Evolutionary conservation across 2,113 vertebrate genomes (phyloP), one percentile per base, ranked within the genome.

Genomic region (Sialia sialis): DNA sequence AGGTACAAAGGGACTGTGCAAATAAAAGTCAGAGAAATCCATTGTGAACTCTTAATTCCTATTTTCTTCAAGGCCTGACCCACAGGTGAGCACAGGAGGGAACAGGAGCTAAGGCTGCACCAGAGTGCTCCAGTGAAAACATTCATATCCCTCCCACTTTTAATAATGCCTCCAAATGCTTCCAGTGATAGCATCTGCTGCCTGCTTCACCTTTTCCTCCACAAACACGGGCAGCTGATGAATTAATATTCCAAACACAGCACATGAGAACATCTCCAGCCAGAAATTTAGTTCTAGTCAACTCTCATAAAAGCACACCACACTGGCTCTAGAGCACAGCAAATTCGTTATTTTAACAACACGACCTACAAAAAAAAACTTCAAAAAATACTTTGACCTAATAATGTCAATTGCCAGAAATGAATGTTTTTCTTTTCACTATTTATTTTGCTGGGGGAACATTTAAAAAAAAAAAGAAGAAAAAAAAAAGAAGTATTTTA

Each of bases 361-460:
- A 74, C 36, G 88, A 81, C 48, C 77, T 72, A 80, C 58, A n/a
- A 92, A 85, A 75, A 75, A 86, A 49, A 11, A 3, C 18, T 85
- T 91, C 78, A 91, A 93, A 93, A 95, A 94, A 34, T 49, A 67
- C 51, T 88, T 39, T 80, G 94, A 90, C 96, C 95, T 85, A 87
- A 95, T 95, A 95, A 91, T 3, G 82, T 93, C 95, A 95, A 66
- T 80, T 80, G 70, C 70, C 75, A 97, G 81, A 93, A 95, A 95
- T 44, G 43, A 92, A 91, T 72, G 75, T 69, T 95, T 89, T 91
- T 59, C 38, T 91, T 76, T 69, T 38, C 27, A 9, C 39, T 67
- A 69, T 70, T 23, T 91, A 16, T 58, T 95, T 94, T 12, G 2
- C 54, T 60, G 41, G 25, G 19, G 8, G 32, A 86, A 39, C 34